These are phyloP conservation scores for Cervus canadensis DNA, from an alignment of 2,113 vertebrate species.

Conservation along the genomic window DNA sequence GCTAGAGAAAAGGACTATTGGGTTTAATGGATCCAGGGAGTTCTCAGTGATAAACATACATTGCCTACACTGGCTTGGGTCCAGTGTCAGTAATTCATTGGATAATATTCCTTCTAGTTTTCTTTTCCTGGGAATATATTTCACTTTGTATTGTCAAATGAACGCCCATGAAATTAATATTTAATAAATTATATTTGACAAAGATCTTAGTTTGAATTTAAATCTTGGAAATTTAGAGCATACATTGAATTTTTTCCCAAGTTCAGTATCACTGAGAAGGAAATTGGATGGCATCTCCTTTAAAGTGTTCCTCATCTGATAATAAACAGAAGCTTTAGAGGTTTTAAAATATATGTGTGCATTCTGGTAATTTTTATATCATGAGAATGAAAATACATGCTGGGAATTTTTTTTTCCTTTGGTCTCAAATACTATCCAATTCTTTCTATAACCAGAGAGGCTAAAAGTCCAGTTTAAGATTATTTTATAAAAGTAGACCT, in stretches of 20 bases:
- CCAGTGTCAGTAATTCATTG: not conserved
- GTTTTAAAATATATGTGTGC: not conserved
- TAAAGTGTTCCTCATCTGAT: not conserved
- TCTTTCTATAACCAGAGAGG: not conserved
- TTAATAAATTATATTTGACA: not conserved
- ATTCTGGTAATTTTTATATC: not conserved
- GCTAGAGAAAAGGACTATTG: not conserved
- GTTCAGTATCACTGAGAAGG: not conserved
- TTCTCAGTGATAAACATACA: not conserved
- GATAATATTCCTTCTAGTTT: not conserved
- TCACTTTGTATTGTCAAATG: not conserved
- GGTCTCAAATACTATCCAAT: not conserved
- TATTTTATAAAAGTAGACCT: not conserved
- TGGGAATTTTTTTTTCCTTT: not conserved
- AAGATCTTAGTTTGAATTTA: not conserved
- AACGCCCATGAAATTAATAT: not conserved
- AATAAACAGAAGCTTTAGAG: not conserved
- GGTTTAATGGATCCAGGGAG: not conserved
- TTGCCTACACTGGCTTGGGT: not conserved
- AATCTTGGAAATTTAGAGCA: not conserved
- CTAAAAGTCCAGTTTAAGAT: not conserved
- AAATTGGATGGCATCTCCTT: not conserved
- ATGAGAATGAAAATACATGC: not conserved
- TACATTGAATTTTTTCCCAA: not conserved
- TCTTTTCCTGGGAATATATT: not conserved